phyloP scores from a whole-genome alignment of 2,113 vertebrate species.

The Neogobius melanostomus region DNA sequence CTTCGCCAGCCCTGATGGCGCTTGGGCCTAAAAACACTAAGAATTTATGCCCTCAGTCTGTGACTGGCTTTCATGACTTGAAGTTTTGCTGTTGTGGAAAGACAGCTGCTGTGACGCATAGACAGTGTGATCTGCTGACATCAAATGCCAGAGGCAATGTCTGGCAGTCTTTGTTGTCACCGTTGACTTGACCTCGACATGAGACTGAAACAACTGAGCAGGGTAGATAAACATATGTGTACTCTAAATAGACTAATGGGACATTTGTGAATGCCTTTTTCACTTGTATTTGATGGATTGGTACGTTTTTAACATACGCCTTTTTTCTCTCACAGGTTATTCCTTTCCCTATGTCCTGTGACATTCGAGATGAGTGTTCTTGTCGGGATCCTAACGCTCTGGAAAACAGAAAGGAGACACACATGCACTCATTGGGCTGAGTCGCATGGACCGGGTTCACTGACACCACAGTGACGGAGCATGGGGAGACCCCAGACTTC shows the following conservation, averaged over 20 bases:
- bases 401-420: constrained; percentile 85
- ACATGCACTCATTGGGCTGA: constrained; percentile 86
- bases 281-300: not conserved
- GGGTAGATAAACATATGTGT: not conserved
- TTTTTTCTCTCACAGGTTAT: constrained; percentile 80
- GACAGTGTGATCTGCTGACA: constrained; percentile 52
- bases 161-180: constrained; percentile 28
- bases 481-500: constrained; percentile 69
- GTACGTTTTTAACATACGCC: not conserved
- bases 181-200: constrained; percentile 24
- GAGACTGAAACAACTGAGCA: constrained; percentile 1
- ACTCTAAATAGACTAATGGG: not conserved
- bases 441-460: constrained; percentile 48
- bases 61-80: constrained; percentile 37
- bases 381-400: constrained; percentile 90
- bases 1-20: too few relatives aligned
- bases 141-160: constrained; percentile 53
- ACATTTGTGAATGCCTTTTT: not conserved
- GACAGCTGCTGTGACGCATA: constrained; percentile 65
- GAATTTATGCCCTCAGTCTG: constrained; percentile 38
- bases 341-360: constrained; percentile 95
- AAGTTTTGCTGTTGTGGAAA: constrained; percentile 45
- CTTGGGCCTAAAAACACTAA: too few relatives aligned
- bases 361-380: constrained; percentile 90
- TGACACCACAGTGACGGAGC: constrained; percentile 59